Evolutionary conservation across 2,797 vertebrate species (phyloP), one percentile per base, ranked within the genome.

Genomic region (Gallinago solitaria): DNA sequence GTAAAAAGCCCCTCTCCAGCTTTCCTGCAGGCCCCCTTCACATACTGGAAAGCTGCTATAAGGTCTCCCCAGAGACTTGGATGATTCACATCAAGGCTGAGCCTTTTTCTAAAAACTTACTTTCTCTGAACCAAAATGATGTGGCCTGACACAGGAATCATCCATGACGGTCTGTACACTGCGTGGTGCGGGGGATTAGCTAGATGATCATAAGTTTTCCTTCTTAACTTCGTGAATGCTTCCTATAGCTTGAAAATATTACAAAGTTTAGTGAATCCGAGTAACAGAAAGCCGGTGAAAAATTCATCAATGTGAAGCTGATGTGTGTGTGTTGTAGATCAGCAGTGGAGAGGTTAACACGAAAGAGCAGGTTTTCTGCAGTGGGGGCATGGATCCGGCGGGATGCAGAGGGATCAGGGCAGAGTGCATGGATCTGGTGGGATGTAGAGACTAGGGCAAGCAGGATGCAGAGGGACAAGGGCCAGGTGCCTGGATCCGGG

Each of bases 301-400:
- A 51, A 35, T 9, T 20, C 24, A 39, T 27, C 3, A 2, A 0
- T 5, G 15, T 9, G 63, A 45, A 54, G 16, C 23, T 75, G 8
- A 8, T 13, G 28, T 25, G 9, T 35, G 17, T 39, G 17, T 13
- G 12, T 53, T 33, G 48, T 33, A 68, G 67, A 15, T 37, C 56
- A 24, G 80, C 54, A 54, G 59, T 37, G 33, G 12, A 82, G 25
- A 43, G 48, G 84, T 89, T 89, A 83, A 81, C 20, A 10, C 1
- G 6, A 20, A 6, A 0, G 18, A 41, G 61, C 5, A 30, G 5
- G 43, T 4, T 59, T 57, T 43, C 69, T 39, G 59, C 39, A 20
- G 47, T 0, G 3, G 23, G 33, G 60, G 30, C 65, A 25, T 21
- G 48, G 39, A 21, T 67, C 67, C 1, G 4, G 18, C 3, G 19